These are phyloP conservation scores for Neostethus bicornis DNA, from an alignment of 2,797 vertebrate species.

Conservation along the genomic window DNA sequence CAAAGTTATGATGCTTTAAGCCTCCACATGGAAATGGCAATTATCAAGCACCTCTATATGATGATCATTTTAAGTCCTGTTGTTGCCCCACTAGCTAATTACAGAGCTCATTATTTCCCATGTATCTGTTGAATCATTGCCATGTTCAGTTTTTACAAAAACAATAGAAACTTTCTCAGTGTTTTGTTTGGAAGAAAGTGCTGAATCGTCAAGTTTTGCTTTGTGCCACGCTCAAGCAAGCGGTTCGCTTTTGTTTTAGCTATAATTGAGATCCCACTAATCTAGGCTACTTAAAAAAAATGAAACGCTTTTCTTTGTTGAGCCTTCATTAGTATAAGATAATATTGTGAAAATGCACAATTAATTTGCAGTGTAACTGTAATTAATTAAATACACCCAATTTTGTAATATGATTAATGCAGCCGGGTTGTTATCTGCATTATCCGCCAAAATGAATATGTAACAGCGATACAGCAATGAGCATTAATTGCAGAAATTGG, in stretches of 20 bases:
- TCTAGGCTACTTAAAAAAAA: constrained; percentile 77
- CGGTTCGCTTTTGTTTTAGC: constrained; percentile 83
- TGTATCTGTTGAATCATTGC: constrained; percentile 86
- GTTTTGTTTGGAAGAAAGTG: constrained; percentile 82
- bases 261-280: constrained; percentile 87
- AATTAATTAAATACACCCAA: constrained; percentile 83
- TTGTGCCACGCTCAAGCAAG: constrained; percentile 72
- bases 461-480: constrained; percentile 80
- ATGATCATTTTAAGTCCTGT: constrained; percentile 74
- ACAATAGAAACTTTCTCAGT: constrained; percentile 83
- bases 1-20: constrained; percentile 40
- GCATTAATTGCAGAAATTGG: constrained; percentile 83
- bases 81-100: constrained; percentile 80
- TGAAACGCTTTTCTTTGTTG: constrained; percentile 80
- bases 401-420: constrained; percentile 93
- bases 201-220: constrained; percentile 80
- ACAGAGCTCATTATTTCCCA: constrained; percentile 80
- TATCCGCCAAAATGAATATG: constrained; percentile 86
- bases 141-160: constrained; percentile 84
- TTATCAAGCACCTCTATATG: constrained; percentile 69
- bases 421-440: constrained; percentile 86
- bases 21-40: constrained; percentile 64
- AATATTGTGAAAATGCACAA: constrained; percentile 83
- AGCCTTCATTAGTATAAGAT: constrained; percentile 83
- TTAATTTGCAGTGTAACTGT: constrained; percentile 82